phyloP scores from a whole-genome alignment of 1,140 invertebrate species.

The Calephelis virginiensis region DNA sequence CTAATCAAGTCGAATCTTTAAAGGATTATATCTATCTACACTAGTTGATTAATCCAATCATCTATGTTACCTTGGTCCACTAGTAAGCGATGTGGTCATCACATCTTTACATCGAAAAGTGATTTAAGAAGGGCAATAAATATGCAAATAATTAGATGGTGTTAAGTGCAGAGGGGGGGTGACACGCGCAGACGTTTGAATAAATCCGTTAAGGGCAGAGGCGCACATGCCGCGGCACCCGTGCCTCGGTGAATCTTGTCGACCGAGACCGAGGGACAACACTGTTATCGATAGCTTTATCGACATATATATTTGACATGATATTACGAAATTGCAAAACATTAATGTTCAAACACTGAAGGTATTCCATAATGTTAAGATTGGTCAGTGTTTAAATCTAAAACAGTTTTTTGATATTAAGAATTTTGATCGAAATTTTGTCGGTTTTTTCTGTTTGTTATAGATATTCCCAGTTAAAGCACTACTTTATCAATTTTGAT shows the following conservation, averaged over 20 bases:
- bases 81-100: neutral
- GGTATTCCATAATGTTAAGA: too few species aligned
- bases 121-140: slow-evolving; percentile 8
- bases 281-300: slow-evolving; percentile 30
- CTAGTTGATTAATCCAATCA: neutral
- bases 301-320: slow-evolving; percentile 30
- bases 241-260: slow-evolving; percentile 54
- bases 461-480: too few species aligned
- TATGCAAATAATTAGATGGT: slow-evolving; percentile 17
- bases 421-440: too few species aligned
- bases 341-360: too few species aligned
- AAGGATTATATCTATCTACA: neutral
- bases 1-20: too few species aligned
- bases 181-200: slow-evolving; percentile 48
- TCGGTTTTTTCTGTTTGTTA: too few species aligned
- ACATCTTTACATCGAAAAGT: neutral
- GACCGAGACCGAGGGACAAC: slow-evolving; percentile 49
- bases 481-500: too few species aligned
- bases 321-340: too few species aligned
- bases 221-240: slow-evolving; percentile 60
- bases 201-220: slow-evolving; percentile 69
- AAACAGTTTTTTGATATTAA: too few species aligned
- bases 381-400: too few species aligned
- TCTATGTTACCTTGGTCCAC: too few species aligned
- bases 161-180: slow-evolving; percentile 20